Evolutionary conservation across 2,888 invertebrate species (phyloP).

Genomic region (Heliconius charithonia): DNA sequence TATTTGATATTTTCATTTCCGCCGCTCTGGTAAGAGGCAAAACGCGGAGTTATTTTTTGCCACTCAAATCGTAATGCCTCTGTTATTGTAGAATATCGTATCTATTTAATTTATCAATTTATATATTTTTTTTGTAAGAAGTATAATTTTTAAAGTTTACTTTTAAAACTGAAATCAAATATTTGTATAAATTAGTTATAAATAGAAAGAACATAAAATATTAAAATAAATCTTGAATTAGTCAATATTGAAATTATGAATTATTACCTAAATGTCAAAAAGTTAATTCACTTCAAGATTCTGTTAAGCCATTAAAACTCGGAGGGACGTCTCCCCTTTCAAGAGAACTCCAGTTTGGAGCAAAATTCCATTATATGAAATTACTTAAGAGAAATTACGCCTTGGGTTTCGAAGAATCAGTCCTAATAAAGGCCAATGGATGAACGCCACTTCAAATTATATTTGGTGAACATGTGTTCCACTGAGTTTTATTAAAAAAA

Average conservation of each 20-base stretch:
- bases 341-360: conserved; percentile 47
- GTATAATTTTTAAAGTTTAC: neutral
- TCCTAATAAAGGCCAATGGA: conserved; percentile 44
- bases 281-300: conserved; percentile 49
- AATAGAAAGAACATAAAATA: neutral
- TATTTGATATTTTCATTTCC: no score
- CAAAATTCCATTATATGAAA: conserved; percentile 51
- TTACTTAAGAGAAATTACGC: conserved; percentile 49
- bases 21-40: no score
- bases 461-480: conserved; percentile 24
- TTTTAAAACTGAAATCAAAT: neutral
- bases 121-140: neutral
- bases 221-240: conserved; percentile 11
- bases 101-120: neutral
- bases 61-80: no score
- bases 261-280: conserved; percentile 47
- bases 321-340: conserved; percentile 48
- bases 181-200: neutral
- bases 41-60: no score
- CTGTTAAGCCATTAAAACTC: conserved; percentile 51
- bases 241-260: conserved; percentile 34
- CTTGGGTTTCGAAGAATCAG: conserved; percentile 47
- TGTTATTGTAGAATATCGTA: no score
- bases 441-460: conserved; percentile 35
- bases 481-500: conserved; percentile 22